Evolutionary conservation across 1,140 invertebrate genomes (phyloP), one percentile per base, ranked within the genome.

Genomic region (Agrypnia vestita): DNA sequence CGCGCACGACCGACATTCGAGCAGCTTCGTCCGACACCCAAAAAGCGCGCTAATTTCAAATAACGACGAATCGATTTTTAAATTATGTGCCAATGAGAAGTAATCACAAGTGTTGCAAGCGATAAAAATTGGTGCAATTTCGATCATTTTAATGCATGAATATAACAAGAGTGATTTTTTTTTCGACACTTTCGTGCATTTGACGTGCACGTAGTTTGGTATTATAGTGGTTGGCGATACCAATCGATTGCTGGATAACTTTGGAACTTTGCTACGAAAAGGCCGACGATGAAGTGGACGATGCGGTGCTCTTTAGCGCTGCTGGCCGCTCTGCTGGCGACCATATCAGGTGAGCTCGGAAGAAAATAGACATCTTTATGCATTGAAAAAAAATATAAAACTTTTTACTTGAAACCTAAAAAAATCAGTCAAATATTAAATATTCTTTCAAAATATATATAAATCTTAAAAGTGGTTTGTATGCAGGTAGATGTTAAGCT

Each of bases 11-110:
- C 25, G 6, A 6, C 25, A 35, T 6, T n/a, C n/a, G n/a, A n/a
- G n/a, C n/a, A n/a, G 25, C 25, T 35, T 35, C 25, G 25, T 35
- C 6, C 25, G 25, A 35, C 6, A 35, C 6, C 6, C 25, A 35
- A 35, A 35, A 35, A 35, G 25, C 67, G 67, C 17, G 47, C 67
- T n/a, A 71, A 73, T 73, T 73, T 73, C 47, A 73, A 73, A 73
- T 56, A 73, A 25, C 69, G 69, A 75, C 59, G 21, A 71, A 49
- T n/a, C 55, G 25, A 75, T 46, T 15, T 61, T 75, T 17, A 61
- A 75, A 73, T 53, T n/a, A 73, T 73, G 69, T 73, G 69, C 51
- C 10, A 11, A 10, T 61, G 17, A 19, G 10, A 61, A 15, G 3
- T 15, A 61, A 51, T 51, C 49, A 51, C 13, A 11, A 64, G 61